Percentiles rank a stretch among this genome's conserved stretches.
These are phyloP conservation scores for Tiliqua scincoides DNA, from an alignment of 2,113 vertebrate genomes.

Conservation along the genomic window DNA sequence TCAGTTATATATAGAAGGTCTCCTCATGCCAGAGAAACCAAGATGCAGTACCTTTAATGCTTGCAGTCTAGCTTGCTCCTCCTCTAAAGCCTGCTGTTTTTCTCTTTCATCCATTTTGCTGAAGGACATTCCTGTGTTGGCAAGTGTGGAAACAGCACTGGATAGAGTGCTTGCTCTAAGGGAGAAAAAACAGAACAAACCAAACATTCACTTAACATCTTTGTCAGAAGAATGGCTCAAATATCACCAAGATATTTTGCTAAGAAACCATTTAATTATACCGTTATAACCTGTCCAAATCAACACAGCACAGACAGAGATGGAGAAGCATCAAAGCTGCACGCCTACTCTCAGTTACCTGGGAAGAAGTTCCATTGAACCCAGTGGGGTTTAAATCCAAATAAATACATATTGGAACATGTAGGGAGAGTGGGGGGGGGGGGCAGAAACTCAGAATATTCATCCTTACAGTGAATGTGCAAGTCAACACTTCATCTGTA, in stretches of 20 bases:
- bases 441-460: neutral
- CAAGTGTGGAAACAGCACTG: constrained; percentile 88
- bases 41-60: constrained; percentile 83
- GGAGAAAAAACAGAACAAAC: constrained; percentile 8
- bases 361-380: neutral
- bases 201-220: neutral
- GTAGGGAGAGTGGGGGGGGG: too few species aligned
- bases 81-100: constrained; percentile 89
- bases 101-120: constrained; percentile 89
- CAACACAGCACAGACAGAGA: neutral
- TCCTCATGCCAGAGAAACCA: neutral
- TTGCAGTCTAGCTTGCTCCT: constrained; percentile 89
- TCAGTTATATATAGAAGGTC: neutral
- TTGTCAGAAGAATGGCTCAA: neutral
- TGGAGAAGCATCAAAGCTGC: neutral
- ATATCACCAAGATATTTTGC: neutral
- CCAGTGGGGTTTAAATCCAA: neutral
- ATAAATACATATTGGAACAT: neutral
- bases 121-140: constrained; percentile 87
- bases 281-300: neutral
- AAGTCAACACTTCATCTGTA: too few species aligned
- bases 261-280: neutral
- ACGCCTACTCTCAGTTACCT: neutral
- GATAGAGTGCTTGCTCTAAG: constrained; percentile 86
- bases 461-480: neutral